A percentile compares a stretch with the other conserved stretches of the same genome.
Evolutionary conservation across 2,113 vertebrate species (phyloP).

Genomic region (Chauna torquata): DNA sequence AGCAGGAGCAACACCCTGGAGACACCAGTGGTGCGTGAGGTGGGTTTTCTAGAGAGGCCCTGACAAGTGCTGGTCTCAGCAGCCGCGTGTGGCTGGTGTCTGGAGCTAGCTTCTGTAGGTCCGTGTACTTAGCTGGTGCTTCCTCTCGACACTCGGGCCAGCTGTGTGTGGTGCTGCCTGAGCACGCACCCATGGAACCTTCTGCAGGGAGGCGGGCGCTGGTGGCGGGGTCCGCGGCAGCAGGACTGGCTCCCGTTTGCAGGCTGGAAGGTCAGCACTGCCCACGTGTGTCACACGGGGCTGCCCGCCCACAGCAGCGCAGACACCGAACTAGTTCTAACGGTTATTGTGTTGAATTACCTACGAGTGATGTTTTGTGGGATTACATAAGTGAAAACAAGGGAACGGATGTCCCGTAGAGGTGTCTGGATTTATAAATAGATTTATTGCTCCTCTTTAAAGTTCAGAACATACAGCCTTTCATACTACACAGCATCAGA

Average conservation of each 20-base stretch:
- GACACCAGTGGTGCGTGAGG: neutral
- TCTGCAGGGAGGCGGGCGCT: too few species aligned
- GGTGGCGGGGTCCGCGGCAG: neutral
- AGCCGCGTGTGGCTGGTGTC: fast-evolving
- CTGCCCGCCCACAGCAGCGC: neutral
- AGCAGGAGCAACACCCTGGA: neutral
- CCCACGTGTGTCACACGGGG: neutral
- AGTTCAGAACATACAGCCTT: neutral
- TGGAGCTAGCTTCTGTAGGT: neutral
- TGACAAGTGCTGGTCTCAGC: neutral
- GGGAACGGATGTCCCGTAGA: constrained; percentile 16
- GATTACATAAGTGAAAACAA: constrained; percentile 35
- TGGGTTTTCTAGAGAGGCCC: neutral
- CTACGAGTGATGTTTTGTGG: neutral
- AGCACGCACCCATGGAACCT: neutral
- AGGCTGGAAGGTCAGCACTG: neutral
- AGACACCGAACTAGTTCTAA: neutral
- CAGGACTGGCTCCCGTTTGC: neutral
- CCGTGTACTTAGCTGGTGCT: neutral
- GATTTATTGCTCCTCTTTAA: constrained; percentile 33
- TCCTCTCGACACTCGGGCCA: neutral
- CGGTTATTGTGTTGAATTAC: constrained; percentile 13
- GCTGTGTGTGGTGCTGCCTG: neutral
- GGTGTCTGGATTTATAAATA: constrained; percentile 43
- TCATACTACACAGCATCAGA: neutral